A percentile compares a stretch with the other conserved stretches of the same genome.
Evolutionary conservation across 2,113 vertebrate species (phyloP).

Genomic region (Dasyprocta punctata): DNA sequence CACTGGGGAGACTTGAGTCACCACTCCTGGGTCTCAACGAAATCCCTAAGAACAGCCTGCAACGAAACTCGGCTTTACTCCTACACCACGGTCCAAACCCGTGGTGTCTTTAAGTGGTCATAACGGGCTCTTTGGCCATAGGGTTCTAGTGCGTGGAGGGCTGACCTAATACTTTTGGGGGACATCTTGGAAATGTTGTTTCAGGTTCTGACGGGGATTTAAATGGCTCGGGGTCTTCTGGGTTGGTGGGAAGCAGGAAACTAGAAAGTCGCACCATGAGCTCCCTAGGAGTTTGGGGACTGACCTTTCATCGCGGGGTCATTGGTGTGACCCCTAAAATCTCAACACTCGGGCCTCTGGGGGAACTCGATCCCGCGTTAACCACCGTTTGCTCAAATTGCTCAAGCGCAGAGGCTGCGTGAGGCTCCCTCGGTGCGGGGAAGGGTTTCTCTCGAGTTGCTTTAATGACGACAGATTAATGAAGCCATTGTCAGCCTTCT

Average conservation of each 20-base stretch:
- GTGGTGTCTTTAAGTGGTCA: background rate
- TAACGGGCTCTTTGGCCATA: background rate
- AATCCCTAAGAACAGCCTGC: conserved; percentile 2
- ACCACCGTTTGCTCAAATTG: background rate
- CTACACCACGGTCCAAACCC: background rate
- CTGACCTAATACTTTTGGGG: background rate
- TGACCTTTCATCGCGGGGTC: background rate
- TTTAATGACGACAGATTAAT: background rate
- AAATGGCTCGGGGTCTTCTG: background rate
- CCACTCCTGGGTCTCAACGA: background rate
- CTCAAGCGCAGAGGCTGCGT: background rate
- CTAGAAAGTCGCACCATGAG: background rate
- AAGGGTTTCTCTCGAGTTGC: background rate
- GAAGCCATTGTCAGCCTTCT: conserved; percentile 2
- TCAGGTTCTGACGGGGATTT: background rate
- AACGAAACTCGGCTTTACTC: conserved; percentile 13
- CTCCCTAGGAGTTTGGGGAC: background rate
- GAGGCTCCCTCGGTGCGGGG: background rate
- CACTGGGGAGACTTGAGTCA: conserved; percentile 20
- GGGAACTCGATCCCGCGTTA: background rate
- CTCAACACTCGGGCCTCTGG: background rate
- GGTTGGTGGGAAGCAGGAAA: background rate
- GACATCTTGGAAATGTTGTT: background rate
- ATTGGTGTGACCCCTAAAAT: background rate
- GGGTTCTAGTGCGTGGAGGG: background rate